Evolutionary conservation across 2,888 invertebrate species (phyloP), one percentile per base, ranked within the genome.

Genomic region (Cataglyphis altisquamis): DNA sequence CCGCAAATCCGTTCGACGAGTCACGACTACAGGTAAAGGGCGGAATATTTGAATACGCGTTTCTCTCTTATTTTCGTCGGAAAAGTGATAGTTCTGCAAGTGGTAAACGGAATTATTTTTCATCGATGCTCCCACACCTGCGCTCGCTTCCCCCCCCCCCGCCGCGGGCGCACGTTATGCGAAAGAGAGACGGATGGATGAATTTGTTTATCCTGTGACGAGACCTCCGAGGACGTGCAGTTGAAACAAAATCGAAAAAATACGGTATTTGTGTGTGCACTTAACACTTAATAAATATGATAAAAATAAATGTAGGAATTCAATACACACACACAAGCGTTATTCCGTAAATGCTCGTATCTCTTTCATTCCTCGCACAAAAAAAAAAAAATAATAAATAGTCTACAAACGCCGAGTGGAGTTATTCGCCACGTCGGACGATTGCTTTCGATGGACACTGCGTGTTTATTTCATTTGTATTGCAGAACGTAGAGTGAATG

Each of bases 61-160:
- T 29, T 80, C 64, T 29, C 62, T 45, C 12, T 77, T 83, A 57
- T 80, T 66, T 66, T 63, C 32, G 60, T 25, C 39, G 74, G 67
- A 63, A 63, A 74, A 82, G 82, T 48, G 84, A 74, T 62, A 67
- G 62, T 67, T 32, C 73, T 41, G 67, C 25, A 48, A 80, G 80
- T 70, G 62, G 36, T 32, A 52, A 64, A 36, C 52, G 66, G 82
- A 84, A 84, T 68, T 82, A 82, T 70, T 75, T 73, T 62, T 60
- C 64, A 64, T 63, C 64, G 29, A 36, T 57, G 74, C 72, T 29
- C 15, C 60, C 39, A n/a, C 39, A 9, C 32, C 6, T 25, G 41
- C 36, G 15, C 10, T 10, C 36, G 73, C 36, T 45, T 63, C 21
- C 29, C 41, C 52, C n/a, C 41, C 12, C 36, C 36, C 6, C 45